Percentiles rank a stretch among this genome's conserved stretches.
These are phyloP conservation scores for Tapirus indicus DNA, from an alignment of 2,797 vertebrate genomes.

Conservation along the genomic window DNA sequence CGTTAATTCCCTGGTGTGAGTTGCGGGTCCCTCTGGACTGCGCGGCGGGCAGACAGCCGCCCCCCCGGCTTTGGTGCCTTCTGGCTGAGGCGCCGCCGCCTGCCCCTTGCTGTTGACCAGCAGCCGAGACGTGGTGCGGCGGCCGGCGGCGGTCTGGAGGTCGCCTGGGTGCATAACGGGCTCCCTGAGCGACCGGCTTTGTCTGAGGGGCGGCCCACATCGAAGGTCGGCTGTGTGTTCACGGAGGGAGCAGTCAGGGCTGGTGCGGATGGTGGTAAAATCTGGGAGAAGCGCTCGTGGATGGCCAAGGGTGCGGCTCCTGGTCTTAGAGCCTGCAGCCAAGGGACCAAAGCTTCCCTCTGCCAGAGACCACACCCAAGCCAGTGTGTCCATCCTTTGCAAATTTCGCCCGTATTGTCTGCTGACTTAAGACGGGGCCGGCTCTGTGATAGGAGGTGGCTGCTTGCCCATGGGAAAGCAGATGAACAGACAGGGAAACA, in stretches of 20 bases:
- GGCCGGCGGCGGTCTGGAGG: background rate
- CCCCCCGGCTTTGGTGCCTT: background rate
- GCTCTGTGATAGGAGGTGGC: slow-evolving; percentile 15
- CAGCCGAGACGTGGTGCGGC: background rate
- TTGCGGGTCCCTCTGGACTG: background rate
- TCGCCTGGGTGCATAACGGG: background rate
- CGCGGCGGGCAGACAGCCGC: background rate
- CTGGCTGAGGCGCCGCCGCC: background rate
- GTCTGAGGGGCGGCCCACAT: slow-evolving; percentile 12
- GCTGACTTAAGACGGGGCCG: slow-evolving; percentile 46
- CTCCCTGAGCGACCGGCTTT: slow-evolving; percentile 62
- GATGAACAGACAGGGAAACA: slow-evolving; percentile 22
- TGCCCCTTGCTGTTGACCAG: background rate
- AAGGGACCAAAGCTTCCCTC: background rate
- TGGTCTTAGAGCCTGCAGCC: background rate
- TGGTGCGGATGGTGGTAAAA: background rate
- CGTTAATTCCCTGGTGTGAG: background rate
- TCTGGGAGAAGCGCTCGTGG: background rate
- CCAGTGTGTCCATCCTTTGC: slow-evolving; percentile 10
- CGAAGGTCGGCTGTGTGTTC: background rate
- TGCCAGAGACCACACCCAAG: slow-evolving; percentile 78
- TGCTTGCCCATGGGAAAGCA: slow-evolving; percentile 8
- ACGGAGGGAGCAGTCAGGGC: background rate
- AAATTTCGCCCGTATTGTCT: slow-evolving; percentile 63
- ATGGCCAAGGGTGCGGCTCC: background rate